Base-by-base conservation (phyloP, 1,140 invertebrate species). In the Dendrolimus punctatus region DNA sequence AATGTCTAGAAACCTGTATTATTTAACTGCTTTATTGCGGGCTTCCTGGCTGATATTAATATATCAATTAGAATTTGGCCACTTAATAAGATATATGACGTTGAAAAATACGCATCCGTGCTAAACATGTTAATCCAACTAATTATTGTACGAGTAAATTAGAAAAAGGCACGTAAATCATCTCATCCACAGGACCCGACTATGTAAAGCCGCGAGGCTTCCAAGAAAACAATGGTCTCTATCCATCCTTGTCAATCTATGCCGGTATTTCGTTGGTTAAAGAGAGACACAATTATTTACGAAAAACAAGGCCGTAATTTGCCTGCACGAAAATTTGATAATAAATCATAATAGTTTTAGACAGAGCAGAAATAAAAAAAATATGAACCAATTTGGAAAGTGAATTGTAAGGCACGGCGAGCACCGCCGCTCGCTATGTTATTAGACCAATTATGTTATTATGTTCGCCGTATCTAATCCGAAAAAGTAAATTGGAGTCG, bases 331-430 rank as follows among this genome's bases (percentile, higher is more conserved):
- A 86, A 84, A 86, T 84, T 84, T 71, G 73, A 75, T 83, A 80
- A 83, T 86, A 86, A 86, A 86, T 86, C 80, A 86, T 83, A 81
- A 85, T 86, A 86, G 83, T 86, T 85, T 81, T 82, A 85, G 80
- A 82, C 80, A 80, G 78, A 76, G 62, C 64, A 66, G 62, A 79
- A 73, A 71, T 81, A 82, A 85, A 86, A 85, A 84, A 80, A 23
- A 23, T 23, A 23, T 79, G 76, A 79, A 86, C 83, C 73, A 81
- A 86, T 83, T 86, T 86, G 80, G 80, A 86, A 86, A 86, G 83
- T 86, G 80, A 84, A 84, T 86, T 86, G 79, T 86, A 83, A 82
- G 83, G 83, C 73, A 82, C 80, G 75, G 74, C 75, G 71, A 68
- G 78, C 53, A 58, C 64, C 59, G 69, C 70, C 56, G 68, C 69